Evolutionary conservation across 1,140 invertebrate species (phyloP).

Genomic region (Paracyclopina nana): DNA sequence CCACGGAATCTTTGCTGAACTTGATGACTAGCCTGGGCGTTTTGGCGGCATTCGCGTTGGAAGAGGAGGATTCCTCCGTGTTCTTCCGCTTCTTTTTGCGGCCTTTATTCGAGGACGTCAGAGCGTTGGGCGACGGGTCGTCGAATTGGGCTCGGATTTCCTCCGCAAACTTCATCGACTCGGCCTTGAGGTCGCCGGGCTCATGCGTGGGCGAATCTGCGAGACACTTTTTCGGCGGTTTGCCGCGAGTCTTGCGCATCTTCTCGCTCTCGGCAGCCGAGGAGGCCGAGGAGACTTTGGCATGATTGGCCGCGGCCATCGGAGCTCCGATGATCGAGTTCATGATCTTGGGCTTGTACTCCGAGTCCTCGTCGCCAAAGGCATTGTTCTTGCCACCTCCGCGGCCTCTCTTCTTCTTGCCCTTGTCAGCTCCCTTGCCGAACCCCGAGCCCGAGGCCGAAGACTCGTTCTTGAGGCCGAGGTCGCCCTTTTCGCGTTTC

Average conservation of each 20-base stretch:
- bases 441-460: neutral
- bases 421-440: slow-evolving; percentile 1
- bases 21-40: slow-evolving; percentile 15
- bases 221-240: slow-evolving; percentile 16
- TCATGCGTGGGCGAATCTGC: slow-evolving; percentile 3
- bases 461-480: neutral
- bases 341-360: slow-evolving; percentile 13
- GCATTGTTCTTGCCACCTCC: neutral
- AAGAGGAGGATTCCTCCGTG: slow-evolving; percentile 1
- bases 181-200: slow-evolving; percentile 1
- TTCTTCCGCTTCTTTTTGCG: slow-evolving; percentile 1
- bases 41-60: neutral
- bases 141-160: slow-evolving; percentile 8
- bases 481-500: slow-evolving; percentile 7
- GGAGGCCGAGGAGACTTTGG: neutral
- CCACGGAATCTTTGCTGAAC: slow-evolving; percentile 10
- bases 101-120: neutral
- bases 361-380: too few relatives aligned
- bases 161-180: slow-evolving; percentile 10
- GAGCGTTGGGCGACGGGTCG: neutral
- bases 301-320: too few relatives aligned
- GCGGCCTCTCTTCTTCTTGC: slow-evolving; percentile 7
- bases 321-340: too few relatives aligned
- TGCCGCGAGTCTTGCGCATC: slow-evolving; percentile 9
- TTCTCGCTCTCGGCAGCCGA: neutral